Percentiles rank a stretch among this genome's conserved stretches.
Conservation (phyloP, 2,113 vertebrate genomes). For the Hippotragus niger region DNA sequence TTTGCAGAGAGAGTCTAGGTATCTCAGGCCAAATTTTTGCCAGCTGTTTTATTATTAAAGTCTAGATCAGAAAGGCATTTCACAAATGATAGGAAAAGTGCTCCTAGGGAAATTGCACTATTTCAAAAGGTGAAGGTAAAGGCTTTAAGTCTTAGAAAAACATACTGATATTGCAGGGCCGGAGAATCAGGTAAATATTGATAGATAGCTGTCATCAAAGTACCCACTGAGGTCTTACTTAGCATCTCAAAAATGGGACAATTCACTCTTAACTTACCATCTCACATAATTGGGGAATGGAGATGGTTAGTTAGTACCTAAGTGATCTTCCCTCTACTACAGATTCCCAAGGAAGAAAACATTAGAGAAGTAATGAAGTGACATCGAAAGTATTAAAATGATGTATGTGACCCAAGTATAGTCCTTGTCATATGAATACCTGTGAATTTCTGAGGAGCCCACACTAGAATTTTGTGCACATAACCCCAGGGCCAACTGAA, state of each 20-base stretch:
- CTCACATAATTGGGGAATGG: background rate
- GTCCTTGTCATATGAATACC: background rate
- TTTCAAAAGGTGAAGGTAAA: background rate
- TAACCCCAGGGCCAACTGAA: background rate
- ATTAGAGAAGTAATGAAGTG: background rate
- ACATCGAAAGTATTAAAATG: background rate
- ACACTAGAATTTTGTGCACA: accelerated
- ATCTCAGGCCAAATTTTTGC: background rate
- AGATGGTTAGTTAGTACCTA: background rate
- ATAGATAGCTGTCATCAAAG: background rate
- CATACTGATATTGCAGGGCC: background rate
- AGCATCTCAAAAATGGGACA: background rate
- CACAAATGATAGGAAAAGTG: background rate
- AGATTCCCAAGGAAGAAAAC: background rate
- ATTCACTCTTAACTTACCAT: background rate
- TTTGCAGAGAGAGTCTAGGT: background rate
- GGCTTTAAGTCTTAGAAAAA: background rate
- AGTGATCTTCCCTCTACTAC: background rate
- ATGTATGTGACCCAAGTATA: accelerated
- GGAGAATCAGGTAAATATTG: background rate
- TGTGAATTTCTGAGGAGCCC: background rate
- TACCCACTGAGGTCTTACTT: background rate
- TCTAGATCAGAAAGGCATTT: background rate
- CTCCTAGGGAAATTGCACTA: background rate
- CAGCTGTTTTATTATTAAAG: background rate